Evolutionary conservation across 2,113 vertebrate genomes (phyloP).

Genomic region (Nothocercus julius): DNA sequence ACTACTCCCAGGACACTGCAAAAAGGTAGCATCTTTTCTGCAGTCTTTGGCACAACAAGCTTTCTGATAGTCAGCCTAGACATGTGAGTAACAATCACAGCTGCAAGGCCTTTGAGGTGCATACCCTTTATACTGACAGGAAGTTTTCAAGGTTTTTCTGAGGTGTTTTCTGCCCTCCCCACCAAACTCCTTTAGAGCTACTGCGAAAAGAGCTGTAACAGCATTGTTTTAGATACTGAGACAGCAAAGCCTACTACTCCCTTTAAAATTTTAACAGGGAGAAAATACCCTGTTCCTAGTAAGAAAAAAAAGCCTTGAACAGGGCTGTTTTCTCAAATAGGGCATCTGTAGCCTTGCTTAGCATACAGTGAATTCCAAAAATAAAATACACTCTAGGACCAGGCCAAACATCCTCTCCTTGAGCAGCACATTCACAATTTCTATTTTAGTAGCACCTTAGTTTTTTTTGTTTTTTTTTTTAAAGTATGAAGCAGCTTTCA

Average conservation of each 20-base stretch:
- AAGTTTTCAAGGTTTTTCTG: not conserved
- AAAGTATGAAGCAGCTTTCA: not conserved
- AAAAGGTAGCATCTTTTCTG: not conserved
- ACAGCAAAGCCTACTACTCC: not conserved
- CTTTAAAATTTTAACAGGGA: not conserved
- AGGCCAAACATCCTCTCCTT: not conserved
- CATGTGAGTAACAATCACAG: conserved; percentile 8
- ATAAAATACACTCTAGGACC: not conserved
- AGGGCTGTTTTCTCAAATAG: not conserved
- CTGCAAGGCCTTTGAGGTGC: not conserved
- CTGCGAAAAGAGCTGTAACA: not conserved
- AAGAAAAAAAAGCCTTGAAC: not conserved
- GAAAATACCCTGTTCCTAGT: not conserved
- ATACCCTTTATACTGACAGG: not conserved
- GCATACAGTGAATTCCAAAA: not conserved
- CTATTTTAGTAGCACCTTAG: accelerated
- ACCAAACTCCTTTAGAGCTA: not conserved
- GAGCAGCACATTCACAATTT: not conserved
- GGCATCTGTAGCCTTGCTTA: not conserved
- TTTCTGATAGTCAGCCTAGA: conserved; percentile 1
- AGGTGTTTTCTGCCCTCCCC: not conserved
- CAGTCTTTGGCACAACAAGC: not conserved
- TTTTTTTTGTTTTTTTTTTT: accelerated
- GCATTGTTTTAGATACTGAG: not conserved
- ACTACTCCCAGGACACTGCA: not conserved